Conservation (phyloP, 2,113 vertebrate genomes). For the Mobula birostris region DNA sequence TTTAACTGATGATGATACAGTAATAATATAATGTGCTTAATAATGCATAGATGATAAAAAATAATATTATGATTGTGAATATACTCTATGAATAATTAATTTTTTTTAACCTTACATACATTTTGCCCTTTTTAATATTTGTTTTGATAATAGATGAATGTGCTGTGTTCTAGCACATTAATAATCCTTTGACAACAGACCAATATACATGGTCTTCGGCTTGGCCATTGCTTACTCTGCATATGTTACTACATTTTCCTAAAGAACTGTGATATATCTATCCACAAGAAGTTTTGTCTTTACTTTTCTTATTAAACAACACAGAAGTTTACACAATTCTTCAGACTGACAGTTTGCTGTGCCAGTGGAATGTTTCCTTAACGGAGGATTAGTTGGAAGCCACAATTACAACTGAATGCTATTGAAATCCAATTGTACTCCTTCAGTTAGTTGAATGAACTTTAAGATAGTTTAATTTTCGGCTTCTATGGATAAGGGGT, state of each 20-base stretch:
- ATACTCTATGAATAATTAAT: slow-evolving; percentile 32
- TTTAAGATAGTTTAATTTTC: background rate
- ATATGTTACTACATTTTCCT: background rate
- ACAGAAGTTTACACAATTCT: background rate
- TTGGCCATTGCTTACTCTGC: background rate
- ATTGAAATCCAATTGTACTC: background rate
- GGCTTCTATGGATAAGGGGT: too few relatives aligned
- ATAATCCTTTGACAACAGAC: background rate
- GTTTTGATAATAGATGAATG: background rate
- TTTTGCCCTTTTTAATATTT: slow-evolving; percentile 22
- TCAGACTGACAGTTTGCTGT: background rate
- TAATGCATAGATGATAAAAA: slow-evolving; percentile 36
- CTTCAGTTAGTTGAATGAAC: background rate
- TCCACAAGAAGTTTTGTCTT: background rate
- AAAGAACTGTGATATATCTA: background rate
- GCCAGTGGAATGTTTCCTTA: background rate
- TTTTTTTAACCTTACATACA: background rate
- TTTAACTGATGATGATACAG: slow-evolving; percentile 32
- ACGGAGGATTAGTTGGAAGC: background rate
- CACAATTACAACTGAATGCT: background rate
- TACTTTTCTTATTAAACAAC: background rate
- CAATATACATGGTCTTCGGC: background rate
- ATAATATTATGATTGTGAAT: slow-evolving; percentile 34
- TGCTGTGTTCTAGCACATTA: background rate
- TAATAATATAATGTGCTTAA: slow-evolving; percentile 29